Conservation (phyloP, 2,797 vertebrate species). For the Anas bernieri region DNA sequence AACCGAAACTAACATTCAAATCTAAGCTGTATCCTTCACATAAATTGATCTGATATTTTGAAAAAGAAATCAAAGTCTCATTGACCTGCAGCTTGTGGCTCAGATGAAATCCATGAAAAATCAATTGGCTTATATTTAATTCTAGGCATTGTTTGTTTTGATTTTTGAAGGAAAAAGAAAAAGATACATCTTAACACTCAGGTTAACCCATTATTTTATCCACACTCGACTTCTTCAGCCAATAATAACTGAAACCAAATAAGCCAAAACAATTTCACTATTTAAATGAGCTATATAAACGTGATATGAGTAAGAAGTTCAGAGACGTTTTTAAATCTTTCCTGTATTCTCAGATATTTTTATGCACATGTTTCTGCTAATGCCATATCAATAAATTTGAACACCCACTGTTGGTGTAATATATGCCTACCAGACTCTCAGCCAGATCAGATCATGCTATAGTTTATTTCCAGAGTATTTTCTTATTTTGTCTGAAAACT, state of each 20-base stretch:
- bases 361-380: neutral
- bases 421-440: neutral
- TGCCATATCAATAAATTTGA: neutral
- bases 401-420: neutral
- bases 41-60: neutral
- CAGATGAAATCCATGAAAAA: slow-evolving; percentile 25
- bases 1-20: neutral
- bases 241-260: neutral
- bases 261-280: neutral
- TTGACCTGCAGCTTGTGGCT: neutral
- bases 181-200: neutral
- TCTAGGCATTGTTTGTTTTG: neutral
- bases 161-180: neutral
- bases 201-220: neutral
- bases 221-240: neutral
- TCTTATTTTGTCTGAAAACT: slow-evolving; percentile 2
- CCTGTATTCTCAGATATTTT: neutral
- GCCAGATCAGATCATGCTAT: neutral
- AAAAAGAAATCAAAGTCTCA: slow-evolving; percentile 14
- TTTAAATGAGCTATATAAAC: neutral
- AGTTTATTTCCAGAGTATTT: neutral
- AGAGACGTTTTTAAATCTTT: neutral
- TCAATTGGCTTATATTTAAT: slow-evolving; percentile 1
- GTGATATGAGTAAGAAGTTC: neutral
- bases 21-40: neutral